Evolutionary conservation across 2,113 vertebrate species (phyloP).

Genomic region (Engystomops pustulosus): DNA sequence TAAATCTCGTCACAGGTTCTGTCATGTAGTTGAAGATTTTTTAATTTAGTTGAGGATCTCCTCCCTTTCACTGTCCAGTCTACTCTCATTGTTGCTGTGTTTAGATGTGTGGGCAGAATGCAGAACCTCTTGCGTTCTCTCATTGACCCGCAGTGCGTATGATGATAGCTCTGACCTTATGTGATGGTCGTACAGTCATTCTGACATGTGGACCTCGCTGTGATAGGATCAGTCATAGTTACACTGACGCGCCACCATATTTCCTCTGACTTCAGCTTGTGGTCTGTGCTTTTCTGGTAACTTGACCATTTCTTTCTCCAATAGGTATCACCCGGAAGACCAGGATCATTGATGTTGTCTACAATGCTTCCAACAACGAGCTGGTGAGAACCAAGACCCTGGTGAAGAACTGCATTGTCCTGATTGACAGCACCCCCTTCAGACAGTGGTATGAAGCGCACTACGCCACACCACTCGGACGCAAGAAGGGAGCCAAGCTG

Average conservation of each 20-base stretch:
- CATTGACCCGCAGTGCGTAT: background rate
- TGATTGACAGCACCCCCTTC: constrained; percentile 92
- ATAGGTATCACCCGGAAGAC: constrained; percentile 97
- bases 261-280: fast-evolving
- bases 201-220: constrained; percentile 34
- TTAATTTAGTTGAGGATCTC: too few relatives aligned
- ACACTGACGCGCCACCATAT: constrained; percentile 60
- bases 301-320: background rate
- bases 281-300: too few relatives aligned
- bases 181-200: constrained; percentile 47
- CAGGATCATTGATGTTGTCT: constrained; percentile 97
- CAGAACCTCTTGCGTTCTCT: too few relatives aligned
- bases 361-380: constrained; percentile 98
- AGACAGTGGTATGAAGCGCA: constrained; percentile 98
- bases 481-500: constrained; percentile 98
- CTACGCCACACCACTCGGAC: constrained; percentile 91
- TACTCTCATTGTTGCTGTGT: too few relatives aligned
- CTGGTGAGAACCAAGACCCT: constrained; percentile 97
- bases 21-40: too few relatives aligned
- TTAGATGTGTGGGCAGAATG: too few relatives aligned
- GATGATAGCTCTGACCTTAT: constrained; percentile 63
- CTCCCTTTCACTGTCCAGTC: too few relatives aligned
- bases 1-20: too few relatives aligned
- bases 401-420: constrained; percentile 97
- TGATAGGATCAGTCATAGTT: constrained; percentile 66